Evolutionary conservation across 1,140 invertebrate species (phyloP).

Genomic region (Atta cephalotes): DNA sequence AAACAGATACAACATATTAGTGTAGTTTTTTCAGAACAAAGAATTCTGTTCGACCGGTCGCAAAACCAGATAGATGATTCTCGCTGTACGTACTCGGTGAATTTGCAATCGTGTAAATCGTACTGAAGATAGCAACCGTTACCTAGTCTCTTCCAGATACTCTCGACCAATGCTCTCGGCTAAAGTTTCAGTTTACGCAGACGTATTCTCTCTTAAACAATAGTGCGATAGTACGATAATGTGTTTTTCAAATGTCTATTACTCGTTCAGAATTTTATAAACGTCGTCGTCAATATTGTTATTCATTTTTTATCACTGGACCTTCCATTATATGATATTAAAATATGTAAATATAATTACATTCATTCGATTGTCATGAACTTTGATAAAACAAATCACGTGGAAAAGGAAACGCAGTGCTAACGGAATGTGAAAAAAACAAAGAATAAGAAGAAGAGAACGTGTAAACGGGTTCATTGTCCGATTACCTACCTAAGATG

Average conservation of each 20-base stretch:
- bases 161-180: conserved; percentile 9
- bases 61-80: conserved; percentile 5
- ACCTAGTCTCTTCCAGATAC: background rate
- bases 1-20: background rate
- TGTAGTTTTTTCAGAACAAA: background rate
- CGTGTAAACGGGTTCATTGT: conserved; percentile 44
- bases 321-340: background rate
- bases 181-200: conserved; percentile 11
- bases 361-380: background rate
- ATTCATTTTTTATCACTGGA: background rate
- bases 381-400: background rate
- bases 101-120: conserved; percentile 29
- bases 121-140: conserved; percentile 27
- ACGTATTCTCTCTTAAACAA: conserved; percentile 24
- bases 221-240: background rate
- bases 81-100: conserved; percentile 6
- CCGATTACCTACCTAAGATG: conserved; percentile 43
- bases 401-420: background rate
- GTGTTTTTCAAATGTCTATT: background rate
- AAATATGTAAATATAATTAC: background rate
- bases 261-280: background rate
- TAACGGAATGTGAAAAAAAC: background rate
- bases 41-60: background rate
- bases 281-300: background rate
- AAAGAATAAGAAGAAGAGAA: conserved; percentile 21